phyloP scores from a whole-genome alignment of 1,140 invertebrate genomes.

The Sesamia nonagrioides region DNA sequence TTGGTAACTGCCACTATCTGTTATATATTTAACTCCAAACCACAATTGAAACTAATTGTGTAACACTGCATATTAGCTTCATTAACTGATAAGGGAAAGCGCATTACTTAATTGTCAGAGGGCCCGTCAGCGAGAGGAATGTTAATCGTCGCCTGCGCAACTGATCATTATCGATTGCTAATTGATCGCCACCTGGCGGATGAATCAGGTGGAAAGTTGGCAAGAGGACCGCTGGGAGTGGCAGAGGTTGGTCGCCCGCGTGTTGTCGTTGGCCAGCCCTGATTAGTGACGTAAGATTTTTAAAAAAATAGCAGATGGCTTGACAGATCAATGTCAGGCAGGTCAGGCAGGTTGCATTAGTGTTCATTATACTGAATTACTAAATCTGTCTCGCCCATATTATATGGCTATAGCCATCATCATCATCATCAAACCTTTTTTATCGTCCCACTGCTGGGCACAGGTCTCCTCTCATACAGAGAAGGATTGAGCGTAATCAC shows the following conservation, averaged over 20 bases:
- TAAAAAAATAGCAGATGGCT: background rate
- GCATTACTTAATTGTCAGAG: constrained; percentile 67
- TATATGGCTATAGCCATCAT: no score
- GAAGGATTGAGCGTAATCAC: no score
- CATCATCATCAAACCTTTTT: no score
- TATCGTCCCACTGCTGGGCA: no score
- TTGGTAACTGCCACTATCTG: no score
- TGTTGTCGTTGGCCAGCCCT: background rate
- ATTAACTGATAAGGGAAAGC: constrained; percentile 66
- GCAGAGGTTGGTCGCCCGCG: background rate
- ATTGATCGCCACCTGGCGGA: constrained; percentile 43
- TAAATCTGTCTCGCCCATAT: no score
- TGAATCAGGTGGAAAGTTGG: constrained; percentile 48
- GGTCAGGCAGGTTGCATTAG: no score
- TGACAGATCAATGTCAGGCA: no score
- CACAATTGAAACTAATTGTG: constrained; percentile 6
- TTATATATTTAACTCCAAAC: background rate
- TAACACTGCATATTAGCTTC: constrained; percentile 22
- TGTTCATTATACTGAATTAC: no score
- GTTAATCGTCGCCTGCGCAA: constrained; percentile 66
- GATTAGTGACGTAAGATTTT: background rate
- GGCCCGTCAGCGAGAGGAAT: constrained; percentile 63
- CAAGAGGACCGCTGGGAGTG: background rate
- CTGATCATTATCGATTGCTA: constrained; percentile 52
- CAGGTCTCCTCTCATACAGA: no score